A percentile compares a stretch with the other conserved stretches of the same genome.
Evolutionary conservation across 1,140 invertebrate genomes (phyloP).

Genomic region (Pogonomyrmex californicus): DNA sequence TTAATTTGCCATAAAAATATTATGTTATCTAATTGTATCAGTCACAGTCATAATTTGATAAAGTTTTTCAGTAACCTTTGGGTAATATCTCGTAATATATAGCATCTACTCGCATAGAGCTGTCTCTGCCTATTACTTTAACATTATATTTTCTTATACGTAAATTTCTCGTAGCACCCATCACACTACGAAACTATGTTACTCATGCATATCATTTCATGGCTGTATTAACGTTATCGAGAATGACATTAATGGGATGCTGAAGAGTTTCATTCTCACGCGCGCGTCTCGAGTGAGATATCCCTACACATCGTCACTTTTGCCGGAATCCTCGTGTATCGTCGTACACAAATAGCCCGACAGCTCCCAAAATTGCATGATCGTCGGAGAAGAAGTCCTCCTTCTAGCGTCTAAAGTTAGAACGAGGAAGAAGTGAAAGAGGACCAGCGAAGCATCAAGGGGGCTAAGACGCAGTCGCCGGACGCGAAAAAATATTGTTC

Average conservation of each 20-base stretch:
- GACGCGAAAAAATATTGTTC: conserved; percentile 66
- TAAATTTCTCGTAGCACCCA: neutral
- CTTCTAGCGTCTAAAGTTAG: conserved; percentile 82
- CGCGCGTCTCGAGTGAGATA: conserved; percentile 29
- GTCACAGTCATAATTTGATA: neutral
- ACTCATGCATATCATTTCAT: neutral
- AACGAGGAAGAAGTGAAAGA: conserved; percentile 82
- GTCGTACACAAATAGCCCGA: conserved; percentile 71
- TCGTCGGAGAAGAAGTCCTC: conserved; percentile 75
- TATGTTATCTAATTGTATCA: neutral
- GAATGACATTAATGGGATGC: conserved; percentile 50
- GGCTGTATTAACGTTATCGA: conserved; percentile 4
- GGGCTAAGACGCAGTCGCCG: neutral
- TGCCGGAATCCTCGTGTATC: conserved; percentile 64
- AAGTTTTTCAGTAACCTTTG: neutral
- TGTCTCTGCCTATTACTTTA: neutral
- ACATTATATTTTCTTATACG: neutral
- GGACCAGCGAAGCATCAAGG: conserved; percentile 8
- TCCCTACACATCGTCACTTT: conserved; percentile 69
- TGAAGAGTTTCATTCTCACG: conserved; percentile 44
- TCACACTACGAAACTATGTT: neutral
- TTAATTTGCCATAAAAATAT: neutral
- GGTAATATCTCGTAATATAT: neutral
- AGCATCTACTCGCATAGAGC: neutral
- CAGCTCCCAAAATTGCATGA: conserved; percentile 71